Conservation (phyloP, 2,113 vertebrate genomes). For the Oncorhynchus masou region DNA sequence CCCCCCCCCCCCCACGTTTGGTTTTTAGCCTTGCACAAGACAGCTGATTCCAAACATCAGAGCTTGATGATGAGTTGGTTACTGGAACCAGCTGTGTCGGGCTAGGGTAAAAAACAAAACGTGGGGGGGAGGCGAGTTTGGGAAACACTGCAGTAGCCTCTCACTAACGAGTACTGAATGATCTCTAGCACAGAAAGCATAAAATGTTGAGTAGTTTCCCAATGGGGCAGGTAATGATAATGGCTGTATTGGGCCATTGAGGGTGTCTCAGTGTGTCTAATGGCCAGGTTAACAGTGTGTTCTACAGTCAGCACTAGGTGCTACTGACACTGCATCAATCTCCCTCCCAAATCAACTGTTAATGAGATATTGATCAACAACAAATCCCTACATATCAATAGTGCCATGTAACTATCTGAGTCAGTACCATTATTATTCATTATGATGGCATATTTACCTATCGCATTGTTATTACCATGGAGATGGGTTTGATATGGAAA, state of each 20-base stretch:
- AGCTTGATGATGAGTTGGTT: too few species aligned
- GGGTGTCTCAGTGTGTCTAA: slow-evolving; percentile 54
- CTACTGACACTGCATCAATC: slow-evolving; percentile 52
- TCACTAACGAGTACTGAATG: neutral
- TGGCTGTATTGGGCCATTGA: slow-evolving; percentile 44
- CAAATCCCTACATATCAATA: slow-evolving; percentile 58
- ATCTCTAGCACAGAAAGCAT: slow-evolving; percentile 27
- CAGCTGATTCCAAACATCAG: too few species aligned
- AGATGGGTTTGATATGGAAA: slow-evolving; percentile 19
- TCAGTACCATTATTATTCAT: slow-evolving; percentile 9
- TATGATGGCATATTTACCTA: slow-evolving; percentile 11
- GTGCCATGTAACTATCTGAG: slow-evolving; percentile 46
- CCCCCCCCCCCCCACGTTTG: too few species aligned
- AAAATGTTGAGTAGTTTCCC: slow-evolving; percentile 51
- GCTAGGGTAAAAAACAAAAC: too few species aligned
- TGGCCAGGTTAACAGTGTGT: slow-evolving; percentile 47
- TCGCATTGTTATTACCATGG: neutral
- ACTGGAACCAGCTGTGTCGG: too few species aligned
- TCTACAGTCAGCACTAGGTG: slow-evolving; percentile 42
- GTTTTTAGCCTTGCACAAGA: too few species aligned
- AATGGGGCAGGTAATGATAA: slow-evolving; percentile 42
- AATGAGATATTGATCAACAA: slow-evolving; percentile 73
- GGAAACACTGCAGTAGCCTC: neutral
- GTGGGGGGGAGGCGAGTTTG: too few species aligned
- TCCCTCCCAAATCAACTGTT: slow-evolving; percentile 52